Evolutionary conservation across 2,113 vertebrate species (phyloP).

Genomic region (Siphamia tubifer): DNA sequence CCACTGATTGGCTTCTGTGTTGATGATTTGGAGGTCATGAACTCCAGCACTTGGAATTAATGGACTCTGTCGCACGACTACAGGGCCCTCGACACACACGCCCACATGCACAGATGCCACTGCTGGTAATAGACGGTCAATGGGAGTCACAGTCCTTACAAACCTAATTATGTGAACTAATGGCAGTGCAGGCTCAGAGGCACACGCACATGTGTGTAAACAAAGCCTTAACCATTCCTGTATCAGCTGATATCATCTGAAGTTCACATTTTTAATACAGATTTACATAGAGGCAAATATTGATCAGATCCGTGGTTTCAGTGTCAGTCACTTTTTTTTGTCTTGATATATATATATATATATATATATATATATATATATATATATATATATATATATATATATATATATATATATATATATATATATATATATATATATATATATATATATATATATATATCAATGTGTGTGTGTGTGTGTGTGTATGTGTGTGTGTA

Average conservation of each 20-base stretch:
- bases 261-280: no score
- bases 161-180: conserved; percentile 68
- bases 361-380: no score
- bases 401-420: no score
- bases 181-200: conserved; percentile 42
- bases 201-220: neutral
- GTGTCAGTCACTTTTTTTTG: no score
- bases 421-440: no score
- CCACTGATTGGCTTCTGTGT: conserved; percentile 60
- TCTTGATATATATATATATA: no score
- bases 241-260: neutral
- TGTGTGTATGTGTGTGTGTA: no score
- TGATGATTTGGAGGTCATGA: conserved; percentile 55
- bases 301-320: no score
- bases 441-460: no score
- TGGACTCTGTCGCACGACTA: conserved; percentile 45
- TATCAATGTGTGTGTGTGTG: no score
- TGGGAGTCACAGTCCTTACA: conserved; percentile 59
- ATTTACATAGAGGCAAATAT: no score
- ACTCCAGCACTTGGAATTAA: conserved; percentile 61
- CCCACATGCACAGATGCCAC: conserved; percentile 38
- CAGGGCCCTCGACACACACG: conserved; percentile 17
- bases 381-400: no score
- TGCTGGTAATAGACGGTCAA: conserved; percentile 56
- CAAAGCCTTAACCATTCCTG: conserved; percentile 10